A percentile compares a stretch with the other conserved stretches of the same genome.
Conservation (phyloP, 2,113 vertebrate species). For the Peromyscus polionotus region DNA sequence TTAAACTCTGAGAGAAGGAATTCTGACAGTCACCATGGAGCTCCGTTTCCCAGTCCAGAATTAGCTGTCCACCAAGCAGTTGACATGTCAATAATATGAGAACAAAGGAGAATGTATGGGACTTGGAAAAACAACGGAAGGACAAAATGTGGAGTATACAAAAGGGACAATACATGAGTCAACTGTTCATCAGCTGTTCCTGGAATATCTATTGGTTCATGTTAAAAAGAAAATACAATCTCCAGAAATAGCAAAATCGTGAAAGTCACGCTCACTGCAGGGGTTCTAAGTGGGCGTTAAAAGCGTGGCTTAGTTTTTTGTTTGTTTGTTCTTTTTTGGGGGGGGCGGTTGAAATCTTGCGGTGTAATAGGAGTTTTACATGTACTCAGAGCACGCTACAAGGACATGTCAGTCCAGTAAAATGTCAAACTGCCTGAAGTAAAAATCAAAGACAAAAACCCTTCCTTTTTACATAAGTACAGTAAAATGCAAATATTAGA, state of each 20-base stretch:
- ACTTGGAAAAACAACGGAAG: neutral
- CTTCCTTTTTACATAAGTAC: constrained; percentile 28
- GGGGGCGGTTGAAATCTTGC: neutral
- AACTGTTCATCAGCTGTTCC: neutral
- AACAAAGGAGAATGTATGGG: neutral
- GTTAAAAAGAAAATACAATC: neutral
- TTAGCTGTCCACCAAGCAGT: neutral
- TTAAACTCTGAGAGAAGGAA: neutral
- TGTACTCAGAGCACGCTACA: neutral
- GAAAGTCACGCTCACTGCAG: neutral
- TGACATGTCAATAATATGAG: neutral
- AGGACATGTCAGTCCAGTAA: constrained; percentile 30
- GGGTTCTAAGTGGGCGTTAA: constrained; percentile 9
- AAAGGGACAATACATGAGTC: neutral
- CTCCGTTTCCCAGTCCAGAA: neutral
- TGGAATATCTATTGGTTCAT: neutral
- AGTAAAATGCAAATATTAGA: constrained; percentile 6
- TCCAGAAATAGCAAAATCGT: neutral
- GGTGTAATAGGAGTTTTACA: constrained; percentile 30
- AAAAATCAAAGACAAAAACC: neutral
- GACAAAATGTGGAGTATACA: neutral
- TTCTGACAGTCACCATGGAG: constrained; percentile 20
- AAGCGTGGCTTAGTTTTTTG: neutral
- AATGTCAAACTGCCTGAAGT: neutral
- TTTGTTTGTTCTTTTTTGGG: neutral